phyloP scores from a whole-genome alignment of 2,797 vertebrate species.

The Manis pentadactyla region DNA sequence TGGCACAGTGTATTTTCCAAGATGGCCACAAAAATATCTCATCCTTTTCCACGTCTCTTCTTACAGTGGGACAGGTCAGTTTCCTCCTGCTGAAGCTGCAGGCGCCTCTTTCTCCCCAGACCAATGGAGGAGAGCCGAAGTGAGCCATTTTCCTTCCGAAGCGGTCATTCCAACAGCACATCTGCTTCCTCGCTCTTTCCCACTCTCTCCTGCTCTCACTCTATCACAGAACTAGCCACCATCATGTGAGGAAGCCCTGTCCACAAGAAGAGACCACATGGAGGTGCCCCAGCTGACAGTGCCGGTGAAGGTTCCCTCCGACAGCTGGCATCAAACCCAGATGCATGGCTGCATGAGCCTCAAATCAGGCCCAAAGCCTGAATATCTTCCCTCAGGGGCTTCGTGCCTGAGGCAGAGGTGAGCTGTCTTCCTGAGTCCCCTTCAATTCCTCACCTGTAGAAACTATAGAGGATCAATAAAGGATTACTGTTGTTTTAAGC shows the following conservation, averaged over 20 bases:
- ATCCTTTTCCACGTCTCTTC: not conserved
- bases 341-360: accelerated
- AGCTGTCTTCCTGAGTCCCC: not conserved
- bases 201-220: not conserved
- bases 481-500: not conserved
- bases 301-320: not conserved
- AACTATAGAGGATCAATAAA: not conserved
- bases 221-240: too few relatives aligned
- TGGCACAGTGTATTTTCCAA: accelerated
- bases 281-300: too few relatives aligned
- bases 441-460: not conserved
- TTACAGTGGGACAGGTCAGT: not conserved
- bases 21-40: not conserved
- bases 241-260: not conserved
- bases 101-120: not conserved
- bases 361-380: not conserved
- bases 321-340: not conserved
- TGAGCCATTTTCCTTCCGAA: not conserved
- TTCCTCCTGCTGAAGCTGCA: not conserved
- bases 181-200: too few relatives aligned
- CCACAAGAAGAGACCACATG: accelerated
- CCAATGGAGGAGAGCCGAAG: accelerated
- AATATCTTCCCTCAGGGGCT: not conserved
- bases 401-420: not conserved
- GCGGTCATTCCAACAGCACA: not conserved